These are phyloP conservation scores for Erynnis tages DNA, from an alignment of 2,888 invertebrate species.

Conservation along the genomic window DNA sequence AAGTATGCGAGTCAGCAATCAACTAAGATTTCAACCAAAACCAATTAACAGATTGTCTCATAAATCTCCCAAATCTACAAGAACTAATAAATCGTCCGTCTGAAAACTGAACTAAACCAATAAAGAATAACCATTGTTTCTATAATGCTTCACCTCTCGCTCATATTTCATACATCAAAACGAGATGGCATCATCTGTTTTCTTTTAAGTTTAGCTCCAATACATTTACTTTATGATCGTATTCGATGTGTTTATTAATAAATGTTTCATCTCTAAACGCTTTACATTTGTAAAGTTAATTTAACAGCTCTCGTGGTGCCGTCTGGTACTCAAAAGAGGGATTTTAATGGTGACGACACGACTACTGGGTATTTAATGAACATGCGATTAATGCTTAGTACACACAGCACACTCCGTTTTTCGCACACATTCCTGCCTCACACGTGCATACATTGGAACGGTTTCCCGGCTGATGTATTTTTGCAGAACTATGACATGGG, in stretches of 20 bases:
- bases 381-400: no score
- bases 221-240: constrained; percentile 22
- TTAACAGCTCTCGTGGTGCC: constrained; percentile 44
- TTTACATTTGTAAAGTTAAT: constrained; percentile 44
- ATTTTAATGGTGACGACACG: constrained; percentile 9
- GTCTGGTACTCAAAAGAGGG: neutral
- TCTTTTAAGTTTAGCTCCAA: constrained; percentile 16
- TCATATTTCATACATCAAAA: neutral
- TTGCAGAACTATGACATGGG: no score
- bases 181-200: constrained; percentile 27
- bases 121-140: constrained; percentile 21
- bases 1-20: no score
- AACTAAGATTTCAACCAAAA: constrained; percentile 5
- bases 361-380: no score
- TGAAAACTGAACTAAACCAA: constrained; percentile 6
- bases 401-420: no score
- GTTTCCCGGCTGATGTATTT: no score
- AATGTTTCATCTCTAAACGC: constrained; percentile 39
- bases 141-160: neutral
- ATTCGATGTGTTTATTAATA: constrained; percentile 28
- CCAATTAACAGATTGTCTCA: constrained; percentile 10
- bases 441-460: no score
- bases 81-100: constrained; percentile 10
- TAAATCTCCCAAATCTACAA: constrained; percentile 6
- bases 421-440: no score